These are phyloP conservation scores for Stigmatopora argus DNA, from an alignment of 2,113 vertebrate genomes.

Conservation along the genomic window DNA sequence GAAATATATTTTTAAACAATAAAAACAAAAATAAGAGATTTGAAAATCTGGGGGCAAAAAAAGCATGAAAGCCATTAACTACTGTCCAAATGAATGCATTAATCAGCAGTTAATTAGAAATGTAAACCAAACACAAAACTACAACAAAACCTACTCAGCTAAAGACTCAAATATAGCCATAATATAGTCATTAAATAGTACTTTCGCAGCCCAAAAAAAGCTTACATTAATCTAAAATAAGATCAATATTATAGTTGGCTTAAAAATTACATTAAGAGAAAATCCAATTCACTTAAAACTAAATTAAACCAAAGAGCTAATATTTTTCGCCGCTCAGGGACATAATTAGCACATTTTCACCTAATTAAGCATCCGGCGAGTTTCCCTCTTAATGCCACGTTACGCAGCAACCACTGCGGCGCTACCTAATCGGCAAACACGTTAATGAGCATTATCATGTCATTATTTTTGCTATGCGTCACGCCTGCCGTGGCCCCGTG, in stretches of 20 bases:
- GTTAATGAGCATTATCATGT: background rate
- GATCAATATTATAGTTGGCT: background rate
- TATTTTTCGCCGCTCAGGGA: background rate
- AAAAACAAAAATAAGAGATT: too few relatives aligned
- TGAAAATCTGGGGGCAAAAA: too few relatives aligned
- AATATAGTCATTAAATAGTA: too few relatives aligned
- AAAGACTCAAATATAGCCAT: too few relatives aligned
- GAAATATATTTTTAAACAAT: too few relatives aligned
- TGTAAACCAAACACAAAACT: too few relatives aligned
- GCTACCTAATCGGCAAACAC: background rate
- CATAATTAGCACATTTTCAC: background rate
- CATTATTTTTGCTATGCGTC: background rate
- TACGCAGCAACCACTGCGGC: background rate
- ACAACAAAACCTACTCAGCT: too few relatives aligned
- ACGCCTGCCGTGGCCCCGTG: background rate
- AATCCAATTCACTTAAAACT: background rate
- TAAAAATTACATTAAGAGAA: background rate
- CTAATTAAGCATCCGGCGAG: conserved; percentile 5
- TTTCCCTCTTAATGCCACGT: background rate
- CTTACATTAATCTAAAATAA: too few relatives aligned
- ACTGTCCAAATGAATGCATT: too few relatives aligned
- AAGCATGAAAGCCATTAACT: too few relatives aligned
- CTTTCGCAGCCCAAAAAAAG: too few relatives aligned
- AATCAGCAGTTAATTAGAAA: too few relatives aligned
- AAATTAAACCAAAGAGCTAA: background rate